Conservation (phyloP, 2,797 vertebrate genomes). For the Sebastes melanostomus region DNA sequence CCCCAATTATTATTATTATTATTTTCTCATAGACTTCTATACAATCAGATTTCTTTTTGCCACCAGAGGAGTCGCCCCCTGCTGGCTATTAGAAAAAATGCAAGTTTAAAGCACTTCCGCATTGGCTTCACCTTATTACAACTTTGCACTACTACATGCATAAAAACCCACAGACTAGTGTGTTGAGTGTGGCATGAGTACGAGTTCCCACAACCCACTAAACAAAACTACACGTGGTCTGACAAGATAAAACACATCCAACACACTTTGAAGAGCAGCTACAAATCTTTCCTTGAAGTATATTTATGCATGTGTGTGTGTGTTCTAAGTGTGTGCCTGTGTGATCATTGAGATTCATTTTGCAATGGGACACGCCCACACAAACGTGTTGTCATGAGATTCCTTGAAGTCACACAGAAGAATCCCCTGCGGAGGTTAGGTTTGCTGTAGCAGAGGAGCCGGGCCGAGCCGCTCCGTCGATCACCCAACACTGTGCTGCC, state of each 20-base stretch:
- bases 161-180: neutral
- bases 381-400: slow-evolving; percentile 57
- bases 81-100: too few relatives aligned
- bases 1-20: too few relatives aligned
- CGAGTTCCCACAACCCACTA: neutral
- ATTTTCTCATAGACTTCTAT: too few relatives aligned
- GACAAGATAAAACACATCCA: slow-evolving; percentile 22
- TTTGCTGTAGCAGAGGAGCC: slow-evolving; percentile 53
- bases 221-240: slow-evolving; percentile 5
- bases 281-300: slow-evolving; percentile 17
- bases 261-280: slow-evolving; percentile 11
- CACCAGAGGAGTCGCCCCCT: too few relatives aligned
- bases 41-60: too few relatives aligned
- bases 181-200: neutral
- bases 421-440: slow-evolving; percentile 60
- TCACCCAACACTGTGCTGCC: slow-evolving; percentile 71
- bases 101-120: too few relatives aligned
- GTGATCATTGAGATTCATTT: slow-evolving; percentile 35
- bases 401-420: slow-evolving; percentile 54
- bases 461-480: slow-evolving; percentile 62
- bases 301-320: neutral
- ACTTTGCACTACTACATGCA: neutral
- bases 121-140: neutral
- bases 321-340: neutral
- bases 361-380: slow-evolving; percentile 30